Evolutionary conservation across 2,888 invertebrate species (phyloP).

Genomic region (Teinopalpus imperialis): DNA sequence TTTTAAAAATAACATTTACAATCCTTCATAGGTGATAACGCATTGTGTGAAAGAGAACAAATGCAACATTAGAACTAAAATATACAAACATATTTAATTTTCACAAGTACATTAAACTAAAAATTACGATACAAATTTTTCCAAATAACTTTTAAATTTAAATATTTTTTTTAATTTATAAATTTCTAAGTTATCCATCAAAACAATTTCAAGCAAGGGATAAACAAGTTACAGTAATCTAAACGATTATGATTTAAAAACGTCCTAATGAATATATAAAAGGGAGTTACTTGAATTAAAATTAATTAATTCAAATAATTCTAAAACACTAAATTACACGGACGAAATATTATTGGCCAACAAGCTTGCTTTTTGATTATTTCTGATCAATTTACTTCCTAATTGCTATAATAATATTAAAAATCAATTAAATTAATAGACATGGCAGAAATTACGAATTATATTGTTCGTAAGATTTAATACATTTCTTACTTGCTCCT

Average conservation of each 20-base stretch:
- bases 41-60: slow-evolving; percentile 40
- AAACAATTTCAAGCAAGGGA: slow-evolving; percentile 4
- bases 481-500: not conserved
- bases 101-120: slow-evolving; percentile 7
- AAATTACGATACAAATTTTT: slow-evolving; percentile 5
- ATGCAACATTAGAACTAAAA: slow-evolving; percentile 46
- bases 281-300: too few relatives aligned
- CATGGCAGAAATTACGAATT: too few relatives aligned
- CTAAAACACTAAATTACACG: too few relatives aligned
- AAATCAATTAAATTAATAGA: too few relatives aligned
- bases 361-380: too few relatives aligned
- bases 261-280: too few relatives aligned
- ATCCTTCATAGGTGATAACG: slow-evolving; percentile 21
- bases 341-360: slow-evolving; percentile 12
- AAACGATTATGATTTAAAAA: slow-evolving; percentile 3
- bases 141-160: not conserved
- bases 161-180: too few relatives aligned
- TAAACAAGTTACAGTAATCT: slow-evolving; percentile 2
- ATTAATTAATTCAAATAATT: too few relatives aligned
- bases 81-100: slow-evolving; percentile 29
- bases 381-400: too few relatives aligned
- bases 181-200: slow-evolving; percentile 3
- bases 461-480: too few relatives aligned
- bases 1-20: slow-evolving; percentile 29
- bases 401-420: too few relatives aligned